These are phyloP conservation scores for Cirrhinus molitorella DNA, from an alignment of 2,797 vertebrate species.

Conservation along the genomic window DNA sequence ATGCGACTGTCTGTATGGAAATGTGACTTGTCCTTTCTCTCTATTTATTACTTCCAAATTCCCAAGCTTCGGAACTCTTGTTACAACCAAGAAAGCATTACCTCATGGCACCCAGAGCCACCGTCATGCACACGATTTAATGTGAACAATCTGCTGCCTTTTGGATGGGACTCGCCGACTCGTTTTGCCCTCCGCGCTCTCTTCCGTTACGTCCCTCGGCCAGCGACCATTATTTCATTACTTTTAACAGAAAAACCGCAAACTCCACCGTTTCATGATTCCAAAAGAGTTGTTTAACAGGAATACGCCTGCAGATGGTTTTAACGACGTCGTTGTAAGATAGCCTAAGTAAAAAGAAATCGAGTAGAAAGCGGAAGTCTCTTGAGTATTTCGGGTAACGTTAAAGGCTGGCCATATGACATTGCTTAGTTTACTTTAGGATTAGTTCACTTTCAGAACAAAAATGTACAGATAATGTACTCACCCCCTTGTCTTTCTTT, in stretches of 20 bases:
- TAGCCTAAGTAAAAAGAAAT: background rate
- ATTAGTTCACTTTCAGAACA: too few species aligned
- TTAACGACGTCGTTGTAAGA: background rate
- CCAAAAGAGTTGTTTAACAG: slow-evolving; percentile 42
- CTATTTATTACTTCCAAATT: slow-evolving; percentile 63
- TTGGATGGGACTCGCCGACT: slow-evolving; percentile 63
- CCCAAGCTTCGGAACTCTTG: slow-evolving; percentile 64
- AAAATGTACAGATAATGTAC: too few species aligned
- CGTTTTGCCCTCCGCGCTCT: slow-evolving; percentile 4
- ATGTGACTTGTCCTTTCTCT: slow-evolving; percentile 60
- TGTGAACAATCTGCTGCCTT: slow-evolving; percentile 77
- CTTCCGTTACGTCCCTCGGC: slow-evolving; percentile 25
- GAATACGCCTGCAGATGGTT: slow-evolving; percentile 23
- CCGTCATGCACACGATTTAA: slow-evolving; percentile 76
- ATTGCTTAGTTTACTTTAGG: too few species aligned
- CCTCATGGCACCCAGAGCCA: slow-evolving; percentile 77
- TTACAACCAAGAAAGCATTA: slow-evolving; percentile 68
- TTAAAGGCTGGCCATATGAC: background rate
- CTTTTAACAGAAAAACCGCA: slow-evolving; percentile 47
- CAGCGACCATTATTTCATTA: slow-evolving; percentile 51
- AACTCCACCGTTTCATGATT: slow-evolving; percentile 38
- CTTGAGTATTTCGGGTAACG: background rate
- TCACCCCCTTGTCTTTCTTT: too few species aligned
- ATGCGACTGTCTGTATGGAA: slow-evolving; percentile 49
- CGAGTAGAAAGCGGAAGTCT: background rate